Conservation (phyloP, 2,888 invertebrate species). For the Ecdyonurus torrentis region DNA sequence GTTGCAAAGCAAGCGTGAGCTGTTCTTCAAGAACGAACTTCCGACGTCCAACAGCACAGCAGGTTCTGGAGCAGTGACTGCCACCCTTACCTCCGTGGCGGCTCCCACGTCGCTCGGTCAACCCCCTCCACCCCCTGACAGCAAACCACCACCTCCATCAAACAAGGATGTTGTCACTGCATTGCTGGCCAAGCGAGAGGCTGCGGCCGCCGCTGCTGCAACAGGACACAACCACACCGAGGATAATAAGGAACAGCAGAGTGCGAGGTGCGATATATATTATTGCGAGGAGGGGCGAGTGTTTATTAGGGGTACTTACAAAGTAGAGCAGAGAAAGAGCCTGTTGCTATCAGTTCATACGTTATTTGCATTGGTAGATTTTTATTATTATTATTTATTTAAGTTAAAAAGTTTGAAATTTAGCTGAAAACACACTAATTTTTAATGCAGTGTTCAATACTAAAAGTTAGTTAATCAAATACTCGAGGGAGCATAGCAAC, state of each 20-base stretch:
- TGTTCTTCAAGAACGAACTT: conserved; percentile 55
- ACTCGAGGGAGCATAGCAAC: too few relatives aligned
- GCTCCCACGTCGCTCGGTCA: conserved; percentile 31
- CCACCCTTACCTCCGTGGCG: conserved; percentile 23
- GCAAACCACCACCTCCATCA: conserved; percentile 19
- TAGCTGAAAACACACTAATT: too few relatives aligned
- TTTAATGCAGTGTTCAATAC: too few relatives aligned
- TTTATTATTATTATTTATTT: too few relatives aligned
- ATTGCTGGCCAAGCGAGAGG: conserved; percentile 29
- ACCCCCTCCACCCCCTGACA: conserved; percentile 23
- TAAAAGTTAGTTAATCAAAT: too few relatives aligned
- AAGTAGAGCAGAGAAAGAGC: too few relatives aligned
- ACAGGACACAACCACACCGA: conserved; percentile 21
- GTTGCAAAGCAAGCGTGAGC: conserved; percentile 71
- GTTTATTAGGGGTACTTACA: too few relatives aligned
- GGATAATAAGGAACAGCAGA: not conserved
- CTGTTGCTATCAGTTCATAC: too few relatives aligned
- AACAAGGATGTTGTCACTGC: conserved; percentile 31
- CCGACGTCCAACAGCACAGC: conserved; percentile 29
- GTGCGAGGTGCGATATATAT: not conserved
- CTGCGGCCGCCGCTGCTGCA: conserved; percentile 26
- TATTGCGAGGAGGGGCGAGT: too few relatives aligned
- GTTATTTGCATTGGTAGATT: too few relatives aligned
- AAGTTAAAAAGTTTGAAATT: too few relatives aligned
- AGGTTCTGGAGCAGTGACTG: conserved; percentile 26